These are phyloP conservation scores for Virgularia gustaviana DNA, from an alignment of 92 coral and sea anemone genomes.

Conservation along the genomic window DNA sequence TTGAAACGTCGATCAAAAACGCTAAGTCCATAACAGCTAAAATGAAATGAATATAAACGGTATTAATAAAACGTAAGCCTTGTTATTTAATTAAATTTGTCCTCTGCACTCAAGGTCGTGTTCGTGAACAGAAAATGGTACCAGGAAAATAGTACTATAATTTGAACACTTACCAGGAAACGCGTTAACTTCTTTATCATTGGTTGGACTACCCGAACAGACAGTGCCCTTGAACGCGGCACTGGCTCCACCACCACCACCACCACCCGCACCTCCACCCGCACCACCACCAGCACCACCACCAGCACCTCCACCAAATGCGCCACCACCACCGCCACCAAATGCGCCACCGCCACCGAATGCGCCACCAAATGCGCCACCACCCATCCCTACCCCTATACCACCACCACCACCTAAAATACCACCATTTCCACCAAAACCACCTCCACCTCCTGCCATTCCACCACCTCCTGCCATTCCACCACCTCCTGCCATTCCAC, in stretches of 20 bases:
- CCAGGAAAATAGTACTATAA: not conserved
- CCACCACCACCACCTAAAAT: constrained; percentile 1
- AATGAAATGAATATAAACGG: too few species aligned
- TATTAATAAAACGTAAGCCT: too few species aligned
- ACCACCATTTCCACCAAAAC: not conserved
- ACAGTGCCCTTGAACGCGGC: constrained; percentile 3
- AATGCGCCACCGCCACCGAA: not conserved
- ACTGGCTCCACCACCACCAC: constrained; percentile 19
- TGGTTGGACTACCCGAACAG: constrained; percentile 30
- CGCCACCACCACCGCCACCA: not conserved
- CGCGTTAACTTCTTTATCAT: constrained; percentile 24
- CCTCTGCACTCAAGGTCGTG: too few species aligned
- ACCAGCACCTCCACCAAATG: not conserved
- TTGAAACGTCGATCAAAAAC: constrained; percentile 15
- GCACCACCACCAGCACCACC: constrained; percentile 19
- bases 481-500: constrained; percentile 8
- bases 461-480: constrained; percentile 11
- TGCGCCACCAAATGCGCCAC: not conserved
- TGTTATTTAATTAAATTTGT: too few species aligned
- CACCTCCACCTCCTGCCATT: constrained; percentile 20
- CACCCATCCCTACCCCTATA: not conserved
- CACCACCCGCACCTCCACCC: constrained; percentile 10
- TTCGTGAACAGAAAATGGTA: not conserved
- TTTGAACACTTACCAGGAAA: constrained; percentile 24
- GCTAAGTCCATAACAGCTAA: constrained; percentile 31